These are phyloP conservation scores for Melanerpes formicivorus DNA, from an alignment of 2,113 vertebrate genomes.

Conservation along the genomic window DNA sequence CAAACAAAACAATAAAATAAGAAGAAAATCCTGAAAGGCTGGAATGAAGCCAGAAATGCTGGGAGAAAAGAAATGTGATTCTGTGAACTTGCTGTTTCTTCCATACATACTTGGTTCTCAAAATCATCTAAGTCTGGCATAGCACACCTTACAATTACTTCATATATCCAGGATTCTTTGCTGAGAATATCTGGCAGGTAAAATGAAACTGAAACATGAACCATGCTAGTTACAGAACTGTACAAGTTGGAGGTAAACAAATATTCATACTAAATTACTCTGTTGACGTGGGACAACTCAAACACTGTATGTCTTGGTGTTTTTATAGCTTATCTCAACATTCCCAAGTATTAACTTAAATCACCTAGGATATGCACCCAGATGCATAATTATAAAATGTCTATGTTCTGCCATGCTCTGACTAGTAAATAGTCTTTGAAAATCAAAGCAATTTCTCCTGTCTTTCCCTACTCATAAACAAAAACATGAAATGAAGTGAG, in stretches of 20 bases:
- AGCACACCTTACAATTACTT: neutral
- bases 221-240: neutral
- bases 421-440: neutral
- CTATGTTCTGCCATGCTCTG: neutral
- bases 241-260: neutral
- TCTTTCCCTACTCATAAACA: neutral
- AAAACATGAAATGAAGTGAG: neutral
- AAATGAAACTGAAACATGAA: neutral
- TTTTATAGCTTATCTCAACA: neutral
- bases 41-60: neutral
- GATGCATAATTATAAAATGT: neutral
- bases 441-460: neutral
- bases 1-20: neutral
- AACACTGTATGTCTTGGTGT: neutral
- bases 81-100: conserved; percentile 18
- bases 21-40: neutral
- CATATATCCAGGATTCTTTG: neutral
- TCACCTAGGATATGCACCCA: neutral
- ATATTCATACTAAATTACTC: neutral
- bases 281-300: neutral
- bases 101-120: neutral
- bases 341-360: neutral
- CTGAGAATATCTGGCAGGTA: neutral
- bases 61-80: neutral
- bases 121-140: neutral